A percentile compares a stretch with the other conserved stretches of the same genome.
Conservation (phyloP, 2,113 vertebrate genomes). For the Megaptera novaeangliae region DNA sequence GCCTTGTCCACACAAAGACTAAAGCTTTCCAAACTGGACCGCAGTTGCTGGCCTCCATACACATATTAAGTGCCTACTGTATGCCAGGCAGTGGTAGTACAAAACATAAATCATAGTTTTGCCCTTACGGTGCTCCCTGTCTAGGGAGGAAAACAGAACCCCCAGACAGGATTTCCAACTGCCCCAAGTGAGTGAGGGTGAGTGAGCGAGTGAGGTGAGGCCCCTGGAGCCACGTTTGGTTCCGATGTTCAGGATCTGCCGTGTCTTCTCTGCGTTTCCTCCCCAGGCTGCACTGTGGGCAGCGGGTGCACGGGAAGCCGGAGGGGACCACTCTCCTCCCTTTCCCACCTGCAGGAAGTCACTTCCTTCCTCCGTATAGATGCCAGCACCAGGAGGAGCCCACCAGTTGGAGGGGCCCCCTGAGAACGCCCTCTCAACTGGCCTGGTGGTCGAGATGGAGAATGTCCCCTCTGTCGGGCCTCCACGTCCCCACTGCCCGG, state of each 20-base stretch:
- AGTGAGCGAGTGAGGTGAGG: accelerated
- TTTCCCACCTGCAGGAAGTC: accelerated
- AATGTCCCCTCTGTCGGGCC: accelerated
- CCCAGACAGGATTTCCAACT: too few relatives aligned
- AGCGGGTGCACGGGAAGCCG: not conserved
- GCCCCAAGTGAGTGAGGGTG: not conserved
- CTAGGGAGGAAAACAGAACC: not conserved
- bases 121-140: accelerated
- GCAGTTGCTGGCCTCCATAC: not conserved
- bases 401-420: not conserved
- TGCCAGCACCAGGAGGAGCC: not conserved
- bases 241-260: not conserved
- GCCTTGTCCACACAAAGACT: not conserved
- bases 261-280: not conserved
- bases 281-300: too few relatives aligned
- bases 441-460: not conserved
- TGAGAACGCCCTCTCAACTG: not conserved
- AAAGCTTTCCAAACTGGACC: not conserved
- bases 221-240: accelerated
- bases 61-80: not conserved
- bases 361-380: not conserved
- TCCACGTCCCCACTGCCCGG: accelerated
- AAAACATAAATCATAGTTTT: not conserved
- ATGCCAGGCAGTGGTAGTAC: not conserved
- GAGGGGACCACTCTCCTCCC: too few relatives aligned